A percentile compares a stretch with the other conserved stretches of the same genome.
Conservation (phyloP, 2,797 vertebrate genomes). For the Ctenochaetus hawaiiensis region DNA sequence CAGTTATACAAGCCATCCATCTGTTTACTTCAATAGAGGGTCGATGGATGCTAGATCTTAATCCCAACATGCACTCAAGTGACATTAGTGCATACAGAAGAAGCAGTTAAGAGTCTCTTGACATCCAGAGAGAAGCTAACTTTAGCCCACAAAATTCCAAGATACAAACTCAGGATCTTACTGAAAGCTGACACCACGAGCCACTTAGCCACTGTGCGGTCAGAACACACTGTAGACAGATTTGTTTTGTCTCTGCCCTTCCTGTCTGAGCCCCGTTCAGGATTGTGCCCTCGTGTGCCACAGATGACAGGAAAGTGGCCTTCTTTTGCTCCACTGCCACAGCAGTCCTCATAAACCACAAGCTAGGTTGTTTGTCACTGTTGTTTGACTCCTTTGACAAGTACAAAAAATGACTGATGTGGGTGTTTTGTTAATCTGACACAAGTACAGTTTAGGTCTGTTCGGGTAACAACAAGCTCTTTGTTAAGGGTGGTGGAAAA, state of each 20-base stretch:
- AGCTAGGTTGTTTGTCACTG: constrained; percentile 1
- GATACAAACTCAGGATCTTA: not conserved
- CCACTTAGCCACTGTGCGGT: constrained; percentile 10
- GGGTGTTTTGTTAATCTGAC: too few relatives aligned
- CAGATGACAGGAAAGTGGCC: constrained; percentile 23
- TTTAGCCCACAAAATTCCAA: not conserved
- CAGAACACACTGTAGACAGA: constrained; percentile 37
- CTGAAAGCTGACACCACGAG: constrained; percentile 32
- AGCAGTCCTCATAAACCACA: constrained; percentile 16
- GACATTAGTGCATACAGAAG: not conserved
- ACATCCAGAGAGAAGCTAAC: constrained; percentile 1
- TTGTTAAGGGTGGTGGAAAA: not conserved
- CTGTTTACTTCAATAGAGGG: constrained; percentile 5
- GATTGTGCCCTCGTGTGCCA: constrained; percentile 28
- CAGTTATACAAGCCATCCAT: constrained; percentile 11
- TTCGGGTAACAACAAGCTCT: too few relatives aligned
- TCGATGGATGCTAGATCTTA: not conserved
- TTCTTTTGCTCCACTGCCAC: constrained; percentile 2
- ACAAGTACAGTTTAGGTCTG: not conserved
- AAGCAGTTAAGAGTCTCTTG: not conserved
- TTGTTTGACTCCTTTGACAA: not conserved
- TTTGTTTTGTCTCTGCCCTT: constrained; percentile 41
- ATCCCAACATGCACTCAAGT: constrained; percentile 18
- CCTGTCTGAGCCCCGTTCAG: constrained; percentile 32
- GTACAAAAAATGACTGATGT: not conserved